These are phyloP conservation scores for Cheilosia urbana DNA, from an alignment of 2,888 invertebrate genomes.

Conservation along the genomic window DNA sequence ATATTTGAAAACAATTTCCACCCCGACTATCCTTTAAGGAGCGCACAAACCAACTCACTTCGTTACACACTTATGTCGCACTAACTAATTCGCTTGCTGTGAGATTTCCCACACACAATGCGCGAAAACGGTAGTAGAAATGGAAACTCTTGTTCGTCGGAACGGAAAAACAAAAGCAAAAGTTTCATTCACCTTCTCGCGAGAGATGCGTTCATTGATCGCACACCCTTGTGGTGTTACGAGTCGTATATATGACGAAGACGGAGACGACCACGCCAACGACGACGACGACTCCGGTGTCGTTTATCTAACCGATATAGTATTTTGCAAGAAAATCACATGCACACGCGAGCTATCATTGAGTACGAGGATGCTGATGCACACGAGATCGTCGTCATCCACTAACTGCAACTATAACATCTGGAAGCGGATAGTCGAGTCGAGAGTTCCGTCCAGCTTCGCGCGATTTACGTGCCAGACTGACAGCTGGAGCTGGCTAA, in stretches of 20 bases:
- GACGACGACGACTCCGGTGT: conserved; percentile 54
- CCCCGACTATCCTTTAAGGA: background rate
- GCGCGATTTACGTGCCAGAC: conserved; percentile 73
- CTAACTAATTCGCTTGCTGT: conserved; percentile 23
- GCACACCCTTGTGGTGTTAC: conserved; percentile 42
- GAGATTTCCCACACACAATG: background rate
- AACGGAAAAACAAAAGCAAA: conserved; percentile 72
- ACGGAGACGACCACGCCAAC: conserved; percentile 11
- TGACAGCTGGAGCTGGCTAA: conserved; percentile 54
- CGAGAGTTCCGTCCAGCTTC: conserved; percentile 71
- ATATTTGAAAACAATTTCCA: too few species aligned
- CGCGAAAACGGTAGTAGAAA: conserved; percentile 38
- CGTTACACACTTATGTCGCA: conserved; percentile 1
- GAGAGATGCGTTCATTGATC: conserved; percentile 66
- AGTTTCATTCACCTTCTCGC: conserved; percentile 72
- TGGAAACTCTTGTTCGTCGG: conserved; percentile 34
- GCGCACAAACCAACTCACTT: conserved; percentile 6
- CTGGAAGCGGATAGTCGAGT: conserved; percentile 65
- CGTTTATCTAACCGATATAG: conserved; percentile 68
- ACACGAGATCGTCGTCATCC: conserved; percentile 67
- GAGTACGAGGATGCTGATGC: conserved; percentile 29
- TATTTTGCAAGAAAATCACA: conserved; percentile 64
- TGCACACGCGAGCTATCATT: conserved; percentile 38
- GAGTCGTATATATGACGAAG: conserved; percentile 9
- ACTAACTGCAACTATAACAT: conserved; percentile 68